These are phyloP conservation scores for Aegotheles bennettii DNA, from an alignment of 2,113 vertebrate genomes.

Conservation along the genomic window DNA sequence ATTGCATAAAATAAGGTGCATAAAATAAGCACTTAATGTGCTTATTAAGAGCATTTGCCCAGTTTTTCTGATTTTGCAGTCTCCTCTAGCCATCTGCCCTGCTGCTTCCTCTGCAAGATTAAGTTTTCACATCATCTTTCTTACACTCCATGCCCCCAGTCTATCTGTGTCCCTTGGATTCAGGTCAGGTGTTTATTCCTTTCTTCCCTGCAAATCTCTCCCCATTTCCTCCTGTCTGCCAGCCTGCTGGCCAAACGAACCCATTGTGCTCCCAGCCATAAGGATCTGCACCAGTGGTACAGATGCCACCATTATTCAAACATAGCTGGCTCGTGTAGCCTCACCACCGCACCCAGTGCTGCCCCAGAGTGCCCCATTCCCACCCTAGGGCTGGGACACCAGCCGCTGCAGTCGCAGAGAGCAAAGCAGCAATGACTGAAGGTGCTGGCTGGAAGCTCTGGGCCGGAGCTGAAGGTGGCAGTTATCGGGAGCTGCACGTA, in stretches of 20 bases:
- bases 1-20: neutral
- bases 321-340: too few species aligned
- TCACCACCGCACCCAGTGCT: neutral
- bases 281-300: neutral
- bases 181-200: neutral
- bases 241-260: neutral
- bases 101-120: neutral
- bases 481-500: too few species aligned
- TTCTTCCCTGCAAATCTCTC: neutral
- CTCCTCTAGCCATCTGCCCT: neutral
- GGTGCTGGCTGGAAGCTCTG: neutral
- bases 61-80: neutral
- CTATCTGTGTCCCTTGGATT: neutral
- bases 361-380: neutral
- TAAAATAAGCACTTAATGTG: too few species aligned
- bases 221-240: neutral
- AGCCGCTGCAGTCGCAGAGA: neutral
- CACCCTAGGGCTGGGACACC: neutral
- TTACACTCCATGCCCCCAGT: neutral
- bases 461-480: neutral
- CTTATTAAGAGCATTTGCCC: neutral
- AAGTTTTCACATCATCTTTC: neutral
- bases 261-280: neutral
- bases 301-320: neutral
- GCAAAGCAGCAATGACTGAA: neutral